Conservation (phyloP, 2,113 vertebrate genomes). For the Egretta garzetta region DNA sequence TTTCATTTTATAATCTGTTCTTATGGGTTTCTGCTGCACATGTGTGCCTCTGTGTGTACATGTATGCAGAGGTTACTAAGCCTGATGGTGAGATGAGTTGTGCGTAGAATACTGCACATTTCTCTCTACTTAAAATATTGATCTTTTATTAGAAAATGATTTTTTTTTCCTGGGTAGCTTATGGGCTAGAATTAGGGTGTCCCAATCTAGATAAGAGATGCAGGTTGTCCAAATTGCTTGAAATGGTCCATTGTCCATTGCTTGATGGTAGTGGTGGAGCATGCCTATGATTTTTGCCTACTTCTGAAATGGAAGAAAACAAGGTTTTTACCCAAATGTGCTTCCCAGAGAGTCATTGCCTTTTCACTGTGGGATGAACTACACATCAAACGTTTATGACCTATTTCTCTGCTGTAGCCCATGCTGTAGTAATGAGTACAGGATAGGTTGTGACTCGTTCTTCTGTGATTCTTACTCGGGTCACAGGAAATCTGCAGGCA, state of each 20-base stretch:
- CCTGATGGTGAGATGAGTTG: neutral
- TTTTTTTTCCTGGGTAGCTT: neutral
- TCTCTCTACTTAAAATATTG: neutral
- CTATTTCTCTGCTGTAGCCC: neutral
- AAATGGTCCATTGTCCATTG: too few relatives aligned
- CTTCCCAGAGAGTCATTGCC: accelerated
- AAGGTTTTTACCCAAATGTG: neutral
- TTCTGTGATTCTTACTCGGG: neutral
- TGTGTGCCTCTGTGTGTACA: neutral
- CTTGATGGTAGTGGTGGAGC: neutral
- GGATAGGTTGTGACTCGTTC: neutral
- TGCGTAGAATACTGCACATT: neutral
- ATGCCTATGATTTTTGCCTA: neutral
- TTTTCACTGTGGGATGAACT: neutral
- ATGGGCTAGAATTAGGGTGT: neutral
- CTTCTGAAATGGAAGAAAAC: neutral
- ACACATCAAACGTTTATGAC: too few relatives aligned
- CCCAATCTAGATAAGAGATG: too few relatives aligned
- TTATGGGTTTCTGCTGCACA: neutral
- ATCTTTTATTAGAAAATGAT: too few relatives aligned
- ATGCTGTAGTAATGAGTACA: accelerated
- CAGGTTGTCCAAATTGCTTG: neutral
- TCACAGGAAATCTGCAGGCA: too few relatives aligned
- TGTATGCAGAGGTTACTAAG: neutral
- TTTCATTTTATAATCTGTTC: accelerated